These are phyloP conservation scores for Erithacus rubecula DNA, from an alignment of 2,797 vertebrate species.

Conservation along the genomic window DNA sequence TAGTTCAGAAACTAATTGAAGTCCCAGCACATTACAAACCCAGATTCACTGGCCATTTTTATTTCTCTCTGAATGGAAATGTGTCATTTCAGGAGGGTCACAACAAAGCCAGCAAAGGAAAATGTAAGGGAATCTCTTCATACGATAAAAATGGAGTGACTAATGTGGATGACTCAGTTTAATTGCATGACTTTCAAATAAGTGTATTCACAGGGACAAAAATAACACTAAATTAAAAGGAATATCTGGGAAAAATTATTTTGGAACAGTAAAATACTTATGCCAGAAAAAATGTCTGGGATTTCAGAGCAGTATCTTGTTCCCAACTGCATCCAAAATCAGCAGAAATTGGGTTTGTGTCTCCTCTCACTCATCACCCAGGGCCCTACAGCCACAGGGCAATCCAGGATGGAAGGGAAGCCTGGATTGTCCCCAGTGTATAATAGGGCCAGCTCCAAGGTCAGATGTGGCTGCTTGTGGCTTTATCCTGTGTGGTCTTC, in stretches of 20 bases:
- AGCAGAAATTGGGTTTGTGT: background rate
- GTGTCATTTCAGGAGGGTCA: background rate
- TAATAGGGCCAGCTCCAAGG: background rate
- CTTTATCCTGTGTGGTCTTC: background rate
- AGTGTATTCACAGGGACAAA: constrained; percentile 26
- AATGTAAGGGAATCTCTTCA: constrained; percentile 43
- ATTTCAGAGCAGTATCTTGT: background rate
- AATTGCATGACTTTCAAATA: constrained; percentile 47
- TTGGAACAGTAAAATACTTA: background rate
- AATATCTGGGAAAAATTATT: constrained; percentile 37
- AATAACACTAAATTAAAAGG: constrained; percentile 39
- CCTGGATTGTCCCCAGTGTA: background rate
- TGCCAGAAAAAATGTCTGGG: background rate
- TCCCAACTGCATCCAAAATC: background rate
- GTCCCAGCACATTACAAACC: background rate
- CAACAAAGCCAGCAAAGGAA: constrained; percentile 5
- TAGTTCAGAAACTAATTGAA: constrained; percentile 1
- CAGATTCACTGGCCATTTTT: background rate
- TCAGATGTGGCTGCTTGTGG: rapidly evolving
- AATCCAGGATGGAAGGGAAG: background rate
- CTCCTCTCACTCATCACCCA: background rate
- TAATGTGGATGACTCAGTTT: constrained; percentile 59
- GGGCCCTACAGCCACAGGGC: too few relatives aligned
- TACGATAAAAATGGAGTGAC: constrained; percentile 47
- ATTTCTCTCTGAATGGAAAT: background rate